A percentile compares a stretch with the other conserved stretches of the same genome.
phyloP scores from a whole-genome alignment of 2,888 invertebrate species.

The Camponotus fellah region DNA sequence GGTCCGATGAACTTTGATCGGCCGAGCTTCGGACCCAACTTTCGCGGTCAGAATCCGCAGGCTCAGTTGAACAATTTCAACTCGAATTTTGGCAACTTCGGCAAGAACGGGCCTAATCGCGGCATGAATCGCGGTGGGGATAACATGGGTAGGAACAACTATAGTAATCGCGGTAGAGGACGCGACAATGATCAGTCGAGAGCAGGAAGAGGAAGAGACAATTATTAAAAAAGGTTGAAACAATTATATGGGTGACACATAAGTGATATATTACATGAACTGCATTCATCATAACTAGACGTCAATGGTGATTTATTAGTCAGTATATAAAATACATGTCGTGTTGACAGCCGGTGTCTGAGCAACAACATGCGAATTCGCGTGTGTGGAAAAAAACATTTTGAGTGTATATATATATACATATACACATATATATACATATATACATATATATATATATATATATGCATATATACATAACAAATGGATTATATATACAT shows the following conservation, averaged over 20 bases:
- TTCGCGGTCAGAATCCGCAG: constrained; percentile 78
- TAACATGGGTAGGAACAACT: constrained; percentile 76
- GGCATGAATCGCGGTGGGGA: constrained; percentile 78
- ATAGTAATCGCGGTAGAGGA: constrained; percentile 79
- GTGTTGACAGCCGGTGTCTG: neutral
- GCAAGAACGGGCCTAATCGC: constrained; percentile 79
- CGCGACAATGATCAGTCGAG: constrained; percentile 79
- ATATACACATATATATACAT: neutral
- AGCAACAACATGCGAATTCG: neutral
- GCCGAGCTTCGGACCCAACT: constrained; percentile 80
- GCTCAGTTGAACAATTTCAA: constrained; percentile 74
- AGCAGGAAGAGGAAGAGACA: constrained; percentile 78
- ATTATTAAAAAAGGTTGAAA: constrained; percentile 73
- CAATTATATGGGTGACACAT: constrained; percentile 31
- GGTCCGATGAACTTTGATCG: constrained; percentile 82
- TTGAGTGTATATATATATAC: neutral
- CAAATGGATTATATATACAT: neutral
- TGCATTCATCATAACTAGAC: neutral
- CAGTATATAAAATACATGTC: constrained; percentile 15
- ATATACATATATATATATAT: neutral
- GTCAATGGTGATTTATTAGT: neutral
- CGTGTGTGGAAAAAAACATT: neutral
- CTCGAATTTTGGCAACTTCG: constrained; percentile 75
- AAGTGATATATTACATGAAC: neutral
- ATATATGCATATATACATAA: neutral